A percentile compares a stretch with the other conserved stretches of the same genome.
phyloP scores from a whole-genome alignment of 1,140 invertebrate genomes.

The Penaeus japonicus region DNA sequence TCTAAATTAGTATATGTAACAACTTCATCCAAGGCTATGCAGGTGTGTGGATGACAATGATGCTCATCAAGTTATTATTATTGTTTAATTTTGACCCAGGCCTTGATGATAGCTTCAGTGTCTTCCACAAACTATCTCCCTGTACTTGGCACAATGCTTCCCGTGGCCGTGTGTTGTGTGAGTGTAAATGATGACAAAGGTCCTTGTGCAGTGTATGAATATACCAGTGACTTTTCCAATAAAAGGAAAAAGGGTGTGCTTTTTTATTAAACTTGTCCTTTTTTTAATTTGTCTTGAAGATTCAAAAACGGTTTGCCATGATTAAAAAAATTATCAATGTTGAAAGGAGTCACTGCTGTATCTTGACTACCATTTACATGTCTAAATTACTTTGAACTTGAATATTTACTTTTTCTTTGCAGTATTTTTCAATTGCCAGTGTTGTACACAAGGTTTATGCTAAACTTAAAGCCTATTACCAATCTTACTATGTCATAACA shows the following conservation, averaged over 20 bases:
- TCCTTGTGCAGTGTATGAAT: conserved; percentile 49
- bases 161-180: conserved; percentile 45
- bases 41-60: conserved; percentile 15
- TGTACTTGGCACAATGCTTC: conserved; percentile 51
- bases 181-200: conserved; percentile 13
- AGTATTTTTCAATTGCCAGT: too few relatives aligned
- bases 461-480: too few relatives aligned
- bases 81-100: background rate
- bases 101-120: conserved; percentile 46
- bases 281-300: too few relatives aligned
- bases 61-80: background rate
- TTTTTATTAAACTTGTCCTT: too few relatives aligned
- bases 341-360: too few relatives aligned
- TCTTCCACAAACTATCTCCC: conserved; percentile 46
- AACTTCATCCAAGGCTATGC: background rate
- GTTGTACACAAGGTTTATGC: too few relatives aligned
- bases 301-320: too few relatives aligned
- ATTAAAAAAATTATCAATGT: too few relatives aligned
- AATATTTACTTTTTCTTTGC: too few relatives aligned
- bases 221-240: conserved; percentile 49
- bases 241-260: conserved; percentile 8
- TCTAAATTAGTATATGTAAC: background rate
- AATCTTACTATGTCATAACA: too few relatives aligned
- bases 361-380: too few relatives aligned
- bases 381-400: too few relatives aligned